Evolutionary conservation across 2,113 vertebrate genomes (phyloP), one percentile per base, ranked within the genome.

Genomic region (Erythrolamprus reginae): DNA sequence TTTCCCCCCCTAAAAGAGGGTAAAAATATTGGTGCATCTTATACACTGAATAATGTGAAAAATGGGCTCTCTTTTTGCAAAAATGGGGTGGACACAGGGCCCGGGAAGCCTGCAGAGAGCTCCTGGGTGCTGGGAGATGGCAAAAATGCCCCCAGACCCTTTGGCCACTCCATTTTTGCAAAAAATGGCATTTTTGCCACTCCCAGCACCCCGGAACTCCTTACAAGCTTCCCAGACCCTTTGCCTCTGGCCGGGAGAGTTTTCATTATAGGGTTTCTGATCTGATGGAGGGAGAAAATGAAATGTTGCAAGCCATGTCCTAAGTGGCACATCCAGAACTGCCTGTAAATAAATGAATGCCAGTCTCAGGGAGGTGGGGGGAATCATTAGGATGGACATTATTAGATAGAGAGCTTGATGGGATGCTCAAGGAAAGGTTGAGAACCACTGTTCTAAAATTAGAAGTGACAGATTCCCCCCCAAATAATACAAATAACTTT

Each of bases 401-500:
- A 77, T 21, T 77, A 42, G 61, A n/a, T 65, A 13, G 61, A 15
- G 28, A n/a, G 28, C 28, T n/a, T n/a, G 61, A 70, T 33, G n/a
- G n/a, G 61, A 33, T 70, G 61, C n/a, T 5, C 28, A 15, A 15
- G 33, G 33, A 77, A 77, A 77, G 17, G 70, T 77, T 77, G 70
- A 77, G 70, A 77, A 77, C 70, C 70, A 77, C 70, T 77, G 70
- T 77, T 42, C 70, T 77, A 42, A 77, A 92, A 89, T 93, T 93
- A 61, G 82, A 93, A 93, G 70, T 38, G 89, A n/a, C 93, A 77
- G 33, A 90, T 52, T n/a, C n/a, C 85, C 5, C 19, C 89, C 53
- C 17, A 92, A 24, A 87, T 33, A 89, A 84, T 84, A 83, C 70
- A 94, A 94, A 51, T 52, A 92, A 89, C 56, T 28, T 28, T 86